These are phyloP conservation scores for Piscicola geometra DNA, from an alignment of 2,888 invertebrate genomes.

Conservation along the genomic window DNA sequence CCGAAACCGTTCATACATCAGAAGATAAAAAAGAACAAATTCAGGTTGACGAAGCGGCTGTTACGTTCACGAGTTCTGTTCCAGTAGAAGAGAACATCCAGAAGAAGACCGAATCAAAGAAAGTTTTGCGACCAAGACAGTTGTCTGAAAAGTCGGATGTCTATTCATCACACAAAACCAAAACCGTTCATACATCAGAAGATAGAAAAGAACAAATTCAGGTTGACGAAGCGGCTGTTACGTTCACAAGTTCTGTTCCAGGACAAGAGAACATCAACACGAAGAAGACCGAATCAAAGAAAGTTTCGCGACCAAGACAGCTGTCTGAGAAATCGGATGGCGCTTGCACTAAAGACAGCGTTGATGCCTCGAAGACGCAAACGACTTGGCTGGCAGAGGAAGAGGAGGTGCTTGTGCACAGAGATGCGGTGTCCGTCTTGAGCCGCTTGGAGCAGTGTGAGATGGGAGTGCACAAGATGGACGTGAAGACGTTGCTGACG, in stretches of 20 bases:
- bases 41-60: background rate
- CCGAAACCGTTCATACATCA: too few species aligned
- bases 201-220: too few species aligned
- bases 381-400: constrained; percentile 1
- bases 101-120: too few species aligned
- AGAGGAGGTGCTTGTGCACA: background rate
- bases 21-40: background rate
- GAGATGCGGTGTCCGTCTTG: background rate
- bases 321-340: background rate
- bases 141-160: background rate
- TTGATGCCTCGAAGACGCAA: too few species aligned
- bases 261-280: background rate
- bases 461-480: background rate
- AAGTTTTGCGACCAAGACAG: background rate
- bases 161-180: too few species aligned
- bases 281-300: background rate
- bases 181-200: too few species aligned
- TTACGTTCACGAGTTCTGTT: background rate
- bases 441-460: background rate
- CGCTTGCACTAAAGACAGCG: background rate
- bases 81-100: background rate
- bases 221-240: too few species aligned
- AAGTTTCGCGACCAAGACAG: background rate
- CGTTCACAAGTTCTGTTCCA: too few species aligned
- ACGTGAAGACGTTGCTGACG: background rate